These are phyloP conservation scores for Sarcophaga carnaria DNA, from an alignment of 2,888 invertebrate species.

Conservation along the genomic window DNA sequence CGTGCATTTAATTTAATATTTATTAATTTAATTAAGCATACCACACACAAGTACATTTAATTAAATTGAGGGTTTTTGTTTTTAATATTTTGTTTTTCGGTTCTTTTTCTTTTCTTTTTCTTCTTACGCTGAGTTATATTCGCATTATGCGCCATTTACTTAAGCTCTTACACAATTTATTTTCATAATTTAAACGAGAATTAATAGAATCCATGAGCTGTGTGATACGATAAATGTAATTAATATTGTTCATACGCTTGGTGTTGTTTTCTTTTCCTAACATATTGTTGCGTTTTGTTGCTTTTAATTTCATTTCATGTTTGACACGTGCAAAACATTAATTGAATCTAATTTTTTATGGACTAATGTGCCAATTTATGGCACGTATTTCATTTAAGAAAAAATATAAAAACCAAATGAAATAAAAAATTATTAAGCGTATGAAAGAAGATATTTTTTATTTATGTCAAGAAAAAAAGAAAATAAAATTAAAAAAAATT, in stretches of 20 bases:
- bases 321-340: slow-evolving; percentile 22
- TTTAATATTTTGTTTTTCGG: not conserved
- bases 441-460: too few species aligned
- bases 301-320: slow-evolving; percentile 1
- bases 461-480: too few species aligned
- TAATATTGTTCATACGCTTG: slow-evolving; percentile 20
- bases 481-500: too few species aligned
- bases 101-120: not conserved
- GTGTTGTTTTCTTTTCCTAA: not conserved
- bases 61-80: slow-evolving; percentile 23
- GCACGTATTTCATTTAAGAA: not conserved
- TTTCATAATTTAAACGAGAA: not conserved
- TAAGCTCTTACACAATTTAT: slow-evolving; percentile 7
- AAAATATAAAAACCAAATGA: not conserved
- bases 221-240: not conserved
- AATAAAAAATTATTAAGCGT: too few species aligned
- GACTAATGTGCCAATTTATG: slow-evolving; percentile 9
- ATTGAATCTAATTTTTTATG: slow-evolving; percentile 14
- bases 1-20: slow-evolving; percentile 52
- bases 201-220: slow-evolving; percentile 16
- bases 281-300: not conserved
- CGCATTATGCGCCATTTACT: not conserved
- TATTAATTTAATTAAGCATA: slow-evolving; percentile 53
- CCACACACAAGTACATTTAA: slow-evolving; percentile 10
- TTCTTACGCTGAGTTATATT: too few species aligned